A percentile compares a stretch with the other conserved stretches of the same genome.
Evolutionary conservation across 2,888 invertebrate genomes (phyloP).

Genomic region (Mythimna lalbum): DNA sequence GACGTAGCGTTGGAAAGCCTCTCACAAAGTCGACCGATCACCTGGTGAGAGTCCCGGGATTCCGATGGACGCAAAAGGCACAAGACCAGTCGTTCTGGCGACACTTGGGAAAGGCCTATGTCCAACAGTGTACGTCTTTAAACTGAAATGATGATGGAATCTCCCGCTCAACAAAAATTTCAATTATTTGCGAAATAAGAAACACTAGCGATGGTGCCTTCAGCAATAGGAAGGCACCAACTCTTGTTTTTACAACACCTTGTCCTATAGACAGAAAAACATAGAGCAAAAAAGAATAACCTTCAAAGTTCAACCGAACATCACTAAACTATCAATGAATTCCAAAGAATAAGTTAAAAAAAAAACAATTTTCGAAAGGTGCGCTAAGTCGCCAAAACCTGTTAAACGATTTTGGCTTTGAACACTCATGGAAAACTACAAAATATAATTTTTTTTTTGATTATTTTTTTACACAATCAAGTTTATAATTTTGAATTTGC

Average conservation of each 20-base stretch:
- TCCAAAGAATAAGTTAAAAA: not conserved
- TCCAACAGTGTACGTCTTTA: no score
- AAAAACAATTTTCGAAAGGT: slow-evolving; percentile 6
- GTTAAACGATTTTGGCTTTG: slow-evolving; percentile 13
- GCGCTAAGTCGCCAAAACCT: slow-evolving; percentile 20
- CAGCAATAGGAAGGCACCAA: not conserved
- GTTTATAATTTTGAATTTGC: not conserved
- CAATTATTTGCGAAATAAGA: not conserved
- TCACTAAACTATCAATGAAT: not conserved
- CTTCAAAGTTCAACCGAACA: not conserved
- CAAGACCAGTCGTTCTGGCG: no score
- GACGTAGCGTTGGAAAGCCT: no score
- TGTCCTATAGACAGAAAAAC: not conserved
- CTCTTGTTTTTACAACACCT: not conserved
- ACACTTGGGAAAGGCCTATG: no score
- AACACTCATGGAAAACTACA: slow-evolving; percentile 27
- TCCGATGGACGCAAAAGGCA: no score
- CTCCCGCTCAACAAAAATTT: not conserved
- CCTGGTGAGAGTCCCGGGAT: no score
- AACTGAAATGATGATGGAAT: not conserved
- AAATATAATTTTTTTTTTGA: not conserved
- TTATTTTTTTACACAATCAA: not conserved
- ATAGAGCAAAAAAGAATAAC: not conserved
- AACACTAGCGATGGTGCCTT: not conserved
- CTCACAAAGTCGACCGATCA: no score